These are phyloP conservation scores for Orthosia gothica DNA, from an alignment of 2,888 invertebrate genomes.

Conservation along the genomic window DNA sequence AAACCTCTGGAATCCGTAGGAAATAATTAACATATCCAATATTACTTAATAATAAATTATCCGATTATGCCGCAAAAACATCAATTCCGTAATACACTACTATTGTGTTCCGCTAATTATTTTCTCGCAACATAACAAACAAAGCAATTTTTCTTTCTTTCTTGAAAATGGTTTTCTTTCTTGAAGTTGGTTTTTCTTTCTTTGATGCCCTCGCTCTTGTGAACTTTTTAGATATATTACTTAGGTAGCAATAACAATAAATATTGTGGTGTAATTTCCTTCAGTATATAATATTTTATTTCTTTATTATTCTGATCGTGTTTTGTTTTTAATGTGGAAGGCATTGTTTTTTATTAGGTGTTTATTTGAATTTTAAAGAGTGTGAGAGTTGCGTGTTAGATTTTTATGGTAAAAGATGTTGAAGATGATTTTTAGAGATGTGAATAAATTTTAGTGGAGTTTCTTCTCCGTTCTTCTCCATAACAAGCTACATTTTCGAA, in stretches of 20 bases:
- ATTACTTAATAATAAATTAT: slow-evolving; percentile 22
- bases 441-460: too few species aligned
- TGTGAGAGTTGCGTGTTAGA: not conserved
- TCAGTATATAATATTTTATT: not conserved
- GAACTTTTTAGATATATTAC: not conserved
- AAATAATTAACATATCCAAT: slow-evolving; percentile 24
- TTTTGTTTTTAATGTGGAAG: slow-evolving; percentile 15
- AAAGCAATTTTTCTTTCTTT: slow-evolving; percentile 15
- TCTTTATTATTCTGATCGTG: not conserved
- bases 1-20: not conserved
- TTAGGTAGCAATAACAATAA: not conserved
- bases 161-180: not conserved
- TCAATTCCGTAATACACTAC: slow-evolving; percentile 4
- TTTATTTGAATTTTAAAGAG: slow-evolving; percentile 5
- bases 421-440: not conserved
- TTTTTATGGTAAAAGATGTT: not conserved
- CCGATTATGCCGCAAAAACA: slow-evolving; percentile 4
- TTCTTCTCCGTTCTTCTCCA: too few species aligned
- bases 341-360: slow-evolving; percentile 10
- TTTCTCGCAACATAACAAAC: slow-evolving; percentile 2
- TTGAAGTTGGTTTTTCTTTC: slow-evolving; percentile 3
- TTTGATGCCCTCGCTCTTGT: not conserved
- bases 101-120: slow-evolving; percentile 10
- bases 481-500: too few species aligned
- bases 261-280: not conserved